These are phyloP conservation scores for Ceraclea dissimilis DNA, from an alignment of 2,888 invertebrate species.

Conservation along the genomic window DNA sequence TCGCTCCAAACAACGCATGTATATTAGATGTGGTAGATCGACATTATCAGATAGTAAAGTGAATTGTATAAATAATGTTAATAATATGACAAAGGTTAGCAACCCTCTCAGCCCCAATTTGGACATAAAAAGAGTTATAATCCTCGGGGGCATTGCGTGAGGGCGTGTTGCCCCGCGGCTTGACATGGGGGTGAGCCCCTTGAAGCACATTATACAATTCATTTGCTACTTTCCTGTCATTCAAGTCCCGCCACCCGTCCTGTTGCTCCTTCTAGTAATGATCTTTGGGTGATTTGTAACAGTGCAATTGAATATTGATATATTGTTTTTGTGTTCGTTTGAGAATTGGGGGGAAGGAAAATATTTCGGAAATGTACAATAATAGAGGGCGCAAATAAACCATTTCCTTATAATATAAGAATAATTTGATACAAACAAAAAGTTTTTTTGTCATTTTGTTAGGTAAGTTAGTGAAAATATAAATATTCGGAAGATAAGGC, in stretches of 20 bases:
- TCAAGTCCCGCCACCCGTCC: conserved; percentile 7
- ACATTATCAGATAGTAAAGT: conserved; percentile 17
- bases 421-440: too few species aligned
- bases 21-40: conserved; percentile 14
- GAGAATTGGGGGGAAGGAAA: too few species aligned
- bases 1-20: too few species aligned
- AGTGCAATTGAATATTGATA: neutral
- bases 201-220: conserved; percentile 24
- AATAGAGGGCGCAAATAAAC: too few species aligned
- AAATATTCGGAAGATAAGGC: too few species aligned
- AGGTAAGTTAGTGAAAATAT: too few species aligned
- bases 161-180: conserved; percentile 12
- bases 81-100: conserved; percentile 25
- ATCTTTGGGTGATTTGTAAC: neutral
- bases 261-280: neutral
- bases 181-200: conserved; percentile 14
- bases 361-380: too few species aligned
- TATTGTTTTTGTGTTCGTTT: too few species aligned
- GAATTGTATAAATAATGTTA: conserved; percentile 27
- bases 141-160: conserved; percentile 25
- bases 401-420: too few species aligned
- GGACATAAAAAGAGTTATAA: conserved; percentile 26
- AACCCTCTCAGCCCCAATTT: conserved; percentile 24
- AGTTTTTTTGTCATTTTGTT: too few species aligned
- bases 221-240: conserved; percentile 22